A percentile compares a stretch with the other conserved stretches of the same genome.
These are phyloP conservation scores for Psittacula derbiana DNA, from an alignment of 2,797 vertebrate species.

Conservation along the genomic window DNA sequence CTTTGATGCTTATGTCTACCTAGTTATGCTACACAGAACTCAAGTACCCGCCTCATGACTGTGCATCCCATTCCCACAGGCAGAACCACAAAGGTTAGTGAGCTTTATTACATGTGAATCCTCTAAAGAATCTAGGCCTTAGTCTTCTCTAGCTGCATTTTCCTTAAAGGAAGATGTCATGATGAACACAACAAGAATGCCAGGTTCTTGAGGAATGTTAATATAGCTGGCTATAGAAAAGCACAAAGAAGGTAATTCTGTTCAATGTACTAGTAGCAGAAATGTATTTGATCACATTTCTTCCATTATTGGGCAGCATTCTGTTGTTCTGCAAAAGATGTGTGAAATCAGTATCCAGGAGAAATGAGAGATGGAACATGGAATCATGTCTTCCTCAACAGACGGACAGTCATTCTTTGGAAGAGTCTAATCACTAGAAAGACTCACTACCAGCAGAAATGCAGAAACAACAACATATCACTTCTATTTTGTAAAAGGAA, in stretches of 20 bases:
- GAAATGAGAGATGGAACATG: neutral
- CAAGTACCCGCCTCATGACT: rapidly evolving
- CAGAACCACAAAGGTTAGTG: neutral
- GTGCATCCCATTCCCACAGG: neutral
- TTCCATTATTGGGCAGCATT: neutral
- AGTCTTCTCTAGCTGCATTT: neutral
- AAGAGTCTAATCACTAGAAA: neutral
- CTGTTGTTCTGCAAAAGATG: neutral
- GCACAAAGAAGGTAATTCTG: neutral
- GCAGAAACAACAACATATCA: neutral
- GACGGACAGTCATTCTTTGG: neutral
- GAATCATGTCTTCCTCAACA: neutral
- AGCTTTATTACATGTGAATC: neutral
- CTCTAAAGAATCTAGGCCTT: neutral
- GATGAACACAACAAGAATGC: neutral
- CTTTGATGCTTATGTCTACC: rapidly evolving
- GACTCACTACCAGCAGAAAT: neutral
- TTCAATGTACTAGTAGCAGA: neutral
- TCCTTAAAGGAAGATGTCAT: neutral
- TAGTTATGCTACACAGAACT: neutral
- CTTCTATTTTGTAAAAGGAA: neutral
- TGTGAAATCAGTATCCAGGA: neutral
- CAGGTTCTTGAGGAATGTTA: neutral
- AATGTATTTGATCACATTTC: neutral
- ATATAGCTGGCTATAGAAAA: neutral